Base-by-base conservation (phyloP, 2,113 vertebrate species). In the Indicator maculatus region DNA sequence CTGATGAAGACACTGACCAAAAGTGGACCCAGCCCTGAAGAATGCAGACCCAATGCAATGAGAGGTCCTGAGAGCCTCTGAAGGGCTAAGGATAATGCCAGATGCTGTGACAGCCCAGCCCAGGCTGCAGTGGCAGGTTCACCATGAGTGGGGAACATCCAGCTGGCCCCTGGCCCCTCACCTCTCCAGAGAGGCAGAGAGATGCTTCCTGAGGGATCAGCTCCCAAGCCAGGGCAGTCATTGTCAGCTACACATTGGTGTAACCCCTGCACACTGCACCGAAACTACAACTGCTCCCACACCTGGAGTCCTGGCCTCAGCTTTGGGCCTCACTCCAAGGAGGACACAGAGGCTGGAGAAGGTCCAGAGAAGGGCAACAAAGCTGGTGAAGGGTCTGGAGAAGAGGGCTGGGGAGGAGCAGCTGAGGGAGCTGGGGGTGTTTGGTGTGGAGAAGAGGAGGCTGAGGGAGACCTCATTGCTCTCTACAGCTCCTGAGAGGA, bases 201-300 rank as follows among this genome's bases (percentile, higher is more conserved):
- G 64, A 50, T 80, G 90, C 85, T 96, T 91, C 75, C 63, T 82
- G 38, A 41, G 36, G 45, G 88, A 94, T 95, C 90, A 69, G 56
- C 39, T 14, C 60, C 27, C 0, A 2, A 73, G 75, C 55, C 44
- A 36, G 30, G 1, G 8, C 30, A 47, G 39, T 24, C n/a, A n/a
- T n/a, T n/a, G 82, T 16, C 0, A 0, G 76, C 27, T n/a, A 44
- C 27, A 69, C 41, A 19, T 64, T 60, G 55, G 36, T 0, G 7
- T 1, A 75, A 24, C 30, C 52, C 64, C 80, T 60, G 33, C 59
- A 45, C 41, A 39, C 52, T 77, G 76, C 55, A 41, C 41, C 21
- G 28, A 18, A 55, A 60, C 9, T 11, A 10, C 8, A 41, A 41
- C 41, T 41, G 41, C 41, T 41, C 41, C 41, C 41, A 41, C 41